A percentile compares a stretch with the other conserved stretches of the same genome.
These are phyloP conservation scores for Gadus chalcogrammus DNA, from an alignment of 2,113 vertebrate genomes.

Conservation along the genomic window DNA sequence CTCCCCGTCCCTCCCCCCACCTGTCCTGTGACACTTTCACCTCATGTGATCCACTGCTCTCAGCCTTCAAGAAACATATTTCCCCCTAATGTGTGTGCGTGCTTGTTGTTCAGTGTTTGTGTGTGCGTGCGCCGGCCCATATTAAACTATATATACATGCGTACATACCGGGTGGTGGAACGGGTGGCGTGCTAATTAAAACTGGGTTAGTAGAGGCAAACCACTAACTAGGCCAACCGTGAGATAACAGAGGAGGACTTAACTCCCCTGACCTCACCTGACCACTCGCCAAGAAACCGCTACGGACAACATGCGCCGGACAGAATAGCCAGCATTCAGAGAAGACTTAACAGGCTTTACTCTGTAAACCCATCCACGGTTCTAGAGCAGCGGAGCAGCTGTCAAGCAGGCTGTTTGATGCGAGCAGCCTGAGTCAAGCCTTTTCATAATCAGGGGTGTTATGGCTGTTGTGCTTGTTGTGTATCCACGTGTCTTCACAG, in stretches of 20 bases:
- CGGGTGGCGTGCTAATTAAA: too few species aligned
- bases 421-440: neutral
- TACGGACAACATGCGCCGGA: conserved; percentile 15
- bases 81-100: neutral
- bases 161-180: too few species aligned
- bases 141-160: too few species aligned
- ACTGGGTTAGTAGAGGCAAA: too few species aligned
- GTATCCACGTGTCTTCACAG: neutral
- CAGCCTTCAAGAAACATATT: neutral
- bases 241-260: neutral
- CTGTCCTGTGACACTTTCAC: too few species aligned
- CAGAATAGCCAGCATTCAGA: conserved; percentile 22
- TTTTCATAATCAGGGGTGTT: too few species aligned
- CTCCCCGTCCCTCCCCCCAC: too few species aligned
- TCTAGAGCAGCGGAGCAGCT: conserved; percentile 47
- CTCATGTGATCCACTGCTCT: too few species aligned
- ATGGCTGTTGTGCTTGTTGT: neutral
- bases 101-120: too few species aligned
- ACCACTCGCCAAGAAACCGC: conserved; percentile 14
- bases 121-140: too few species aligned
- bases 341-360: conserved; percentile 40
- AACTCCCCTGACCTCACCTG: neutral
- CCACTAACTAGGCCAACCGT: too few species aligned
- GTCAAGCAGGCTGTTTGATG: conserved; percentile 34
- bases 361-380: conserved; percentile 47